phyloP scores from a whole-genome alignment of 2,797 vertebrate genomes.

The Sciurus vulgaris region DNA sequence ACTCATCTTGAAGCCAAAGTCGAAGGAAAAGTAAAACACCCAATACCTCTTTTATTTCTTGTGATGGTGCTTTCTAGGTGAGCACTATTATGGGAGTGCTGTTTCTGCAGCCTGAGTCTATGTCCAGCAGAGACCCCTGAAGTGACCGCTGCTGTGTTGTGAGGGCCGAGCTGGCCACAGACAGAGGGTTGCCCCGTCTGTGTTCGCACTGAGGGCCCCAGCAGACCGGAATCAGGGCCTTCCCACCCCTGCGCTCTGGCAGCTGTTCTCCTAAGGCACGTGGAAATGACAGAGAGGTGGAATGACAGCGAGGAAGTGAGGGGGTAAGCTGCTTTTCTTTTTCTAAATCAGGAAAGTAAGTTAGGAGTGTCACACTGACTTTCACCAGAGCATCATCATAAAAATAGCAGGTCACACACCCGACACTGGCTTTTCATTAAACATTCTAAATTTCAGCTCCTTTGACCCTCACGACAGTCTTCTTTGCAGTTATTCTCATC shows the following conservation, averaged over 20 bases:
- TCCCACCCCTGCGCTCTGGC: fast-evolving
- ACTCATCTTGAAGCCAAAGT: background rate
- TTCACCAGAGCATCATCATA: background rate
- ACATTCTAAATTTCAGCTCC: background rate
- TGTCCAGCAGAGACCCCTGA: background rate
- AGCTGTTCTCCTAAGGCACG: background rate
- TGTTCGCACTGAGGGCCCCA: background rate
- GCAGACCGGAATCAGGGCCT: background rate
- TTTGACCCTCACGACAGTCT: background rate
- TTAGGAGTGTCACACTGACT: background rate
- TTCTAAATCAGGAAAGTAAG: conserved; percentile 25
- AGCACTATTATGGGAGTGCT: background rate
- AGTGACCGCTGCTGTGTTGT: background rate
- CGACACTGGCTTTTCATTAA: background rate
- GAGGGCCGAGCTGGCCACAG: background rate
- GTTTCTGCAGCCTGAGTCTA: background rate
- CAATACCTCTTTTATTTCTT: background rate
- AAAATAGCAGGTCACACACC: background rate
- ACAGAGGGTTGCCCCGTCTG: background rate
- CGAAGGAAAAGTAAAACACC: background rate
- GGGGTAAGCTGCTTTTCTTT: background rate
- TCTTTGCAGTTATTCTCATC: background rate
- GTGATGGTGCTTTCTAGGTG: background rate
- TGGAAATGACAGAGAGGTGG: background rate
- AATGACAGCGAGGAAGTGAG: background rate